phyloP scores from a whole-genome alignment of 37 sponge, comb jelly and placozoan species.

The Cliona cf. orientalis region DNA sequence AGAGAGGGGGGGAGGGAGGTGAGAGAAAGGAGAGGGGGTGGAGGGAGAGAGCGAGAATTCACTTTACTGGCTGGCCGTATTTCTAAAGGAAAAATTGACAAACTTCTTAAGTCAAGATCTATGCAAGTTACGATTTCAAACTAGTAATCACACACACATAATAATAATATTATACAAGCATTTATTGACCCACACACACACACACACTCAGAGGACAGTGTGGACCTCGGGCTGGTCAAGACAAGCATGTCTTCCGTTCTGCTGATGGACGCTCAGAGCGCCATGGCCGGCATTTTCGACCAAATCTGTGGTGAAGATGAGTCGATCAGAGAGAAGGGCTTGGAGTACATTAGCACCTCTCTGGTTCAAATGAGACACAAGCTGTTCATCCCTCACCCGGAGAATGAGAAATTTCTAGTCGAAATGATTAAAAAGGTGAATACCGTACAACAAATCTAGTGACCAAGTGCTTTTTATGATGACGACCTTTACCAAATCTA shows the following conservation, averaged over 20 bases:
- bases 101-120: too few relatives aligned
- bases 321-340: constrained; percentile 44
- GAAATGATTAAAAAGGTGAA: constrained; percentile 56
- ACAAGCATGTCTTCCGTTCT: constrained; percentile 44
- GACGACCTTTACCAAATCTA: too few relatives aligned
- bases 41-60: too few relatives aligned
- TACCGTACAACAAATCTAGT: too few relatives aligned
- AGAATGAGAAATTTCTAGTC: constrained; percentile 61
- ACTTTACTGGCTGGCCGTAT: too few relatives aligned
- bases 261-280: constrained; percentile 26
- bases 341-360: constrained; percentile 55
- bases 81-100: too few relatives aligned
- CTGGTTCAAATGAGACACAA: constrained; percentile 55
- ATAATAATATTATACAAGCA: background rate
- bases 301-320: constrained; percentile 71
- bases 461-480: background rate
- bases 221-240: constrained; percentile 64
- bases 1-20: too few relatives aligned
- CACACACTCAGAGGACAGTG: constrained; percentile 71
- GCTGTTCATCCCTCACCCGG: constrained; percentile 46
- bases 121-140: too few relatives aligned
- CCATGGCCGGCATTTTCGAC: constrained; percentile 62
- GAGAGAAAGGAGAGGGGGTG: too few relatives aligned
- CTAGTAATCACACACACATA: constrained; percentile 5
- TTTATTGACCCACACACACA: too few relatives aligned